Base-by-base conservation (phyloP, 2,797 vertebrate genomes). In the Tauraco hartlaubi region DNA sequence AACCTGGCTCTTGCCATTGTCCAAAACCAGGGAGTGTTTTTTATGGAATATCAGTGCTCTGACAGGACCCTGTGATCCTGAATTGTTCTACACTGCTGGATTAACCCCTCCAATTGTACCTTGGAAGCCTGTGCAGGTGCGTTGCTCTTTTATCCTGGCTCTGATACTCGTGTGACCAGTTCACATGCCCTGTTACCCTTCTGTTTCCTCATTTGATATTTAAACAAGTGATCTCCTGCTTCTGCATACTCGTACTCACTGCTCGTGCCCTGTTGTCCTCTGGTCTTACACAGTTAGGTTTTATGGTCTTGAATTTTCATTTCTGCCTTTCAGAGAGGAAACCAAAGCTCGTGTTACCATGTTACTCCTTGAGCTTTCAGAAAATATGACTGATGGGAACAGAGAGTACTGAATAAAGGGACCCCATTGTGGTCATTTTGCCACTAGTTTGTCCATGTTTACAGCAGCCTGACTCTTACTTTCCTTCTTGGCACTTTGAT, bases 41-140 rank as follows among this genome's bases (percentile, higher is more conserved):
- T 97, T 99, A 46, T 99, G 99, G 99, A 96, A 98, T 55, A 98
- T 98, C 97, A 99, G 99, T n/a, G 55, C 98, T 16, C 97, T 99
- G 88, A 96, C 93, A 4, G 96, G 93, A 10, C 87, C 66, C 61
- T 88, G 51, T 79, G 84, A 96, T 8, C 25, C 23, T 1, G 97
- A 95, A 11, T 96, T 97, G 22, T 99, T 99, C 96, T 99, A 99
- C 68, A 93, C 98, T 1, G 94, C 92, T 8, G 98, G 97, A 80
- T 98, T 99, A 37, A 92, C 92, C 17, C 98, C 98, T 35, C 98
- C 98, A 46, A 96, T 99, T 74, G 86, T 88, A 15, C 98, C 98
- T 2, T 97, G 94, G 95, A 92, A 63, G 23, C 91, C 46, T 7
- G 6, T 90, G 23, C 51, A 96, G 98, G 99, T 99, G 84, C 82